Evolutionary conservation across 2,797 vertebrate genomes (phyloP).

Genomic region (Brotula barbata): DNA sequence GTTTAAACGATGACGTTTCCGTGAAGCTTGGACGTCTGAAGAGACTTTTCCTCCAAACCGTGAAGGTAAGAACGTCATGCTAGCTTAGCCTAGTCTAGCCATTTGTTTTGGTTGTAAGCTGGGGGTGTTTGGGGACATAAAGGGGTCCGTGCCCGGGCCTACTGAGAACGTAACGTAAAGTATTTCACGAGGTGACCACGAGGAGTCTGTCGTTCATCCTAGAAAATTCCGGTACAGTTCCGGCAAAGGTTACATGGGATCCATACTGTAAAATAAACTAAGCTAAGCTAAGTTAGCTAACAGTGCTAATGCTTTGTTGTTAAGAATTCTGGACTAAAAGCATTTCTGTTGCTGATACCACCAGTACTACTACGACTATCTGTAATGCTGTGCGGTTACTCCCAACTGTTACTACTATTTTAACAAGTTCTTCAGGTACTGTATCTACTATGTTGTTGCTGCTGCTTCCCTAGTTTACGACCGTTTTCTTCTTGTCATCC

Average conservation of each 20-base stretch:
- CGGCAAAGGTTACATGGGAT: too few relatives aligned
- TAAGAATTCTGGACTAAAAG: constrained; percentile 5
- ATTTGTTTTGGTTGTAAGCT: constrained; percentile 40
- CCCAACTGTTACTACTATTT: too few relatives aligned
- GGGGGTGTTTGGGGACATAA: background rate
- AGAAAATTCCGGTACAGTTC: background rate
- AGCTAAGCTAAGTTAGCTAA: constrained; percentile 10
- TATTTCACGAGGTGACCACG: too few relatives aligned
- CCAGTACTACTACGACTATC: too few relatives aligned
- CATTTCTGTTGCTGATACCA: background rate
- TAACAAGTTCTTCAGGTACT: too few relatives aligned
- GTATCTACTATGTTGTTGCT: too few relatives aligned
- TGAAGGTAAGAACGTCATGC: constrained; percentile 44
- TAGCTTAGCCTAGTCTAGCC: constrained; percentile 41
- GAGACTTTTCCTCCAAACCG: constrained; percentile 27
- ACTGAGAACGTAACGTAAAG: too few relatives aligned
- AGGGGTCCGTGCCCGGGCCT: background rate
- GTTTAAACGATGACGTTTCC: constrained; percentile 14
- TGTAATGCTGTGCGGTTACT: too few relatives aligned
- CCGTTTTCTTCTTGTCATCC: too few relatives aligned
- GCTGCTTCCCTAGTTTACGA: too few relatives aligned
- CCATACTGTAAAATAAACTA: too few relatives aligned
- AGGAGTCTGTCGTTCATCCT: too few relatives aligned
- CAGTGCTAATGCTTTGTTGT: background rate
- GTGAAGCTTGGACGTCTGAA: constrained; percentile 13